These are phyloP conservation scores for Forbesichthys papilliferus DNA, from an alignment of 2,113 vertebrate genomes.

Conservation along the genomic window DNA sequence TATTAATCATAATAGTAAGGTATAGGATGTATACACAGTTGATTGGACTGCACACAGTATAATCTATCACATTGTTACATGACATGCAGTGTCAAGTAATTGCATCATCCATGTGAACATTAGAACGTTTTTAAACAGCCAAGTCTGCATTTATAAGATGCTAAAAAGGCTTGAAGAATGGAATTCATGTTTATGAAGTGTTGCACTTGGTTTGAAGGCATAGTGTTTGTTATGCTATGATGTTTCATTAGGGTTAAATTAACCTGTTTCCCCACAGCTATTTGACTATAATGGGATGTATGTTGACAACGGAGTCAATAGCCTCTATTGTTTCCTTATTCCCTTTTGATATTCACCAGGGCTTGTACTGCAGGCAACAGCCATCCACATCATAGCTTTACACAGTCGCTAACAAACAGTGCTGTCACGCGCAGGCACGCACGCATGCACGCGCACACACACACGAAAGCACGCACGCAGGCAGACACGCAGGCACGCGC, in stretches of 20 bases:
- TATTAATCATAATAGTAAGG: too few relatives aligned
- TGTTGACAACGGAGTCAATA: conserved; percentile 8
- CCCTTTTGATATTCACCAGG: conserved; percentile 35
- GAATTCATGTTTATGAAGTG: too few relatives aligned
- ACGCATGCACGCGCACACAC: not conserved
- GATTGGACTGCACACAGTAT: too few relatives aligned
- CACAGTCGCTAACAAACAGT: not conserved
- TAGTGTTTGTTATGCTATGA: not conserved
- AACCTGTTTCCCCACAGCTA: conserved; percentile 13
- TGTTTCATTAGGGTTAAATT: not conserved
- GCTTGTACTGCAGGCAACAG: conserved; percentile 24
- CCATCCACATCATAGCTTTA: conserved; percentile 15
- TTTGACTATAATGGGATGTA: conserved; percentile 11
- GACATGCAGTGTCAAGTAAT: too few relatives aligned
- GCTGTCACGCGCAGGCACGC: conserved; percentile 4
- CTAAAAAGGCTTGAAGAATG: not conserved
- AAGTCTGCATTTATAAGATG: too few relatives aligned
- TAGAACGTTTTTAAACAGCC: too few relatives aligned
- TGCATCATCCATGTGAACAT: too few relatives aligned
- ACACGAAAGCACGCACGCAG: conserved; percentile 3
- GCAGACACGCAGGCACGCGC: not conserved
- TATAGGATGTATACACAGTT: too few relatives aligned
- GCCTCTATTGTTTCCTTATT: conserved; percentile 31
- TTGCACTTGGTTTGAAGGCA: not conserved
- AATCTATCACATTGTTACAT: too few relatives aligned